Base-by-base conservation (phyloP, 2,797 vertebrate genomes). In the Siniperca undulata region DNA sequence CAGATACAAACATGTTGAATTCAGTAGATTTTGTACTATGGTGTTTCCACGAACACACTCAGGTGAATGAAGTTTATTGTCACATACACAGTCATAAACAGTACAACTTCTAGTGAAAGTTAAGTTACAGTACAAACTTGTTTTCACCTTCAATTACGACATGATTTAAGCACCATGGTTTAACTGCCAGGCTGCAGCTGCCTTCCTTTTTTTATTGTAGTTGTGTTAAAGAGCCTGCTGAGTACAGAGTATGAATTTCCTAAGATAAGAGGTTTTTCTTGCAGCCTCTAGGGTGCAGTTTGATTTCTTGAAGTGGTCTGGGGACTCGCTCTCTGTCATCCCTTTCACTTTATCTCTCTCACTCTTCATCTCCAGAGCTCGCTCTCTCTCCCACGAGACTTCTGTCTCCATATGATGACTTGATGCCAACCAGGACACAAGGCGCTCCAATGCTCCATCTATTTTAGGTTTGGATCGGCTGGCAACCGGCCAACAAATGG, bases 371-470 rank as follows among this genome's bases (percentile, higher is more conserved):
- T 83, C 40, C 7, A 14, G 61, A 65, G 42, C 68, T 71, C 59
- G 69, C 65, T 83, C 56, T 84, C 75, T 83, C 59, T 87, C 79
- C 77, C 78, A 73, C 59, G 42, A 81, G 64, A 88, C 74, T 55
- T 83, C 65, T 85, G 59, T 86, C 77, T 82, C 77, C 72, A 44
- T 58, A 90, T 87, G 84, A 84, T 84, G 67, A 78, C 89, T 80
- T 20, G 2, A 73, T 84, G 96, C 96, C 97, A 97, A 95, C 90
- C 89, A 85, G 96, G 94, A 89, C 95, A 96, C 94, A 96, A 94
- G 95, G 89, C 80, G 55, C 89, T 88, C 88, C 87, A 80, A 70
- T 56, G 70, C 58, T 62, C 24, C 1, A 13, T 86, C 87, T 90
- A 88, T 90, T 90, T 89, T 86, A 84, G 82, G 59, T 82, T 76